These are phyloP conservation scores for Hestina assimilis DNA, from an alignment of 1,140 invertebrate genomes.

Conservation along the genomic window DNA sequence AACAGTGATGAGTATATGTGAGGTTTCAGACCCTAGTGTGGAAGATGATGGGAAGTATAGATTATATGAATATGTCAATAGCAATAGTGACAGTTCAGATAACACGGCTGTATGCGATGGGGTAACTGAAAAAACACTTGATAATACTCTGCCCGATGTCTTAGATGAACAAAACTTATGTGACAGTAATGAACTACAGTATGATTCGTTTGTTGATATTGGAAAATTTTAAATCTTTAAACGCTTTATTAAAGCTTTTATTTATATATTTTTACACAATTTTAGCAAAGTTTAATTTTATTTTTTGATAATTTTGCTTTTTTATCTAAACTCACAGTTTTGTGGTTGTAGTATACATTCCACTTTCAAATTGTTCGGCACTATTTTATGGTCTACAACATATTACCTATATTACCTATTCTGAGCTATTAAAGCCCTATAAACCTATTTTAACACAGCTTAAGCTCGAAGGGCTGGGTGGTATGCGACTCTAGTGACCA, in stretches of 20 bases:
- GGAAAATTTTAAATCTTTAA: slow-evolving; percentile 59
- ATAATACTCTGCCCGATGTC: slow-evolving; percentile 30
- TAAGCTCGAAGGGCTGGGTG: slow-evolving; percentile 64
- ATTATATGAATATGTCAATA: slow-evolving; percentile 63
- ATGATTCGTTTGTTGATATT: slow-evolving; percentile 72
- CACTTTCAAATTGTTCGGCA: slow-evolving; percentile 8
- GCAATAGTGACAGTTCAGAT: slow-evolving; percentile 62
- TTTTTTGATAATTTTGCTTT: slow-evolving; percentile 12
- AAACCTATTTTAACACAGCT: slow-evolving; percentile 57
- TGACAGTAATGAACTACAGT: slow-evolving; percentile 64
- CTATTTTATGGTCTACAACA: not conserved
- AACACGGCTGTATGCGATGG: slow-evolving; percentile 55
- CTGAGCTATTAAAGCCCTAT: slow-evolving; percentile 61
- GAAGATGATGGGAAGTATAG: slow-evolving; percentile 15
- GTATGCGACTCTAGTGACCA: slow-evolving; percentile 71
- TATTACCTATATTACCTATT: slow-evolving; percentile 23
- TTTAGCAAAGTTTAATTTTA: slow-evolving; percentile 4
- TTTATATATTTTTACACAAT: slow-evolving; percentile 11
- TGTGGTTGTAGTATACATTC: slow-evolving; percentile 18
- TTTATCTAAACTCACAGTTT: slow-evolving; percentile 7
- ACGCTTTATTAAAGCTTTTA: slow-evolving; percentile 7
- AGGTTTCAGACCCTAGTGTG: slow-evolving; percentile 34
- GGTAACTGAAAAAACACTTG: slow-evolving; percentile 30
- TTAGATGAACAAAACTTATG: slow-evolving; percentile 46
- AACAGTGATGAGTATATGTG: slow-evolving; percentile 32